phyloP scores from a whole-genome alignment of 2,888 invertebrate genomes.

The Andrena bucephala region DNA sequence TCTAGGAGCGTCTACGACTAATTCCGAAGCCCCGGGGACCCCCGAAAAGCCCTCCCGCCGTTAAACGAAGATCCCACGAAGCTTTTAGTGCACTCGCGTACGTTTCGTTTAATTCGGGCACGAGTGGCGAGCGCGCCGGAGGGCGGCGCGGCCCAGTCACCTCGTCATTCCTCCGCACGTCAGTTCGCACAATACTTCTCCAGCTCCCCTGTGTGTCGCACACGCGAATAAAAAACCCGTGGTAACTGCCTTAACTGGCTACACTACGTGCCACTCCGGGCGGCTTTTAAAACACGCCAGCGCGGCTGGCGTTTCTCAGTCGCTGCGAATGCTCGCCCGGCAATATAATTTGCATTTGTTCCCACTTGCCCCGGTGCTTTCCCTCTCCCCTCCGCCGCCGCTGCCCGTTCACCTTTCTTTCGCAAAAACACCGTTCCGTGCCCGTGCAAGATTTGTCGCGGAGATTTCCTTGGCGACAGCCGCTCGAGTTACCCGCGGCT shows the following conservation, averaged over 20 bases:
- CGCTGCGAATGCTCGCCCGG: slow-evolving; percentile 28
- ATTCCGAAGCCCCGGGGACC: too few relatives aligned
- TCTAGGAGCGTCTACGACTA: too few relatives aligned
- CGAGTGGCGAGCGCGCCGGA: too few relatives aligned
- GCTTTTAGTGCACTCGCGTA: too few relatives aligned
- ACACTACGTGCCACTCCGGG: slow-evolving; percentile 19
- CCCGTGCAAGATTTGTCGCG: slow-evolving; percentile 37
- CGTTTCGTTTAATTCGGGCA: too few relatives aligned
- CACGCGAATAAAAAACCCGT: slow-evolving; percentile 24
- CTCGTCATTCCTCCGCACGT: slow-evolving; percentile 28
- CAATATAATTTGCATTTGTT: slow-evolving; percentile 56
- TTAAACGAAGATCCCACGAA: too few relatives aligned
- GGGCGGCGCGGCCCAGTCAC: too few relatives aligned
- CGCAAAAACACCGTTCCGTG: slow-evolving; percentile 35
- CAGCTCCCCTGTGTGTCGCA: slow-evolving; percentile 1
- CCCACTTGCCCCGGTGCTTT: slow-evolving; percentile 1
- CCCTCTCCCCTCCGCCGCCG: not conserved
- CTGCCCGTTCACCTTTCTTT: not conserved
- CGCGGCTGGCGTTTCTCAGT: slow-evolving; percentile 7
- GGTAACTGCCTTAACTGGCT: slow-evolving; percentile 39
- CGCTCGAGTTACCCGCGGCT: slow-evolving; percentile 10
- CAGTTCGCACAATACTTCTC: slow-evolving; percentile 25
- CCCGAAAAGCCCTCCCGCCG: too few relatives aligned
- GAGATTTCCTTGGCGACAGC: slow-evolving; percentile 34
- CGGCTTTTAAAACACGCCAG: slow-evolving; percentile 34